A percentile compares a stretch with the other conserved stretches of the same genome.
These are phyloP conservation scores for Crotophaga sulcirostris DNA, from an alignment of 2,113 vertebrate species.

Conservation along the genomic window DNA sequence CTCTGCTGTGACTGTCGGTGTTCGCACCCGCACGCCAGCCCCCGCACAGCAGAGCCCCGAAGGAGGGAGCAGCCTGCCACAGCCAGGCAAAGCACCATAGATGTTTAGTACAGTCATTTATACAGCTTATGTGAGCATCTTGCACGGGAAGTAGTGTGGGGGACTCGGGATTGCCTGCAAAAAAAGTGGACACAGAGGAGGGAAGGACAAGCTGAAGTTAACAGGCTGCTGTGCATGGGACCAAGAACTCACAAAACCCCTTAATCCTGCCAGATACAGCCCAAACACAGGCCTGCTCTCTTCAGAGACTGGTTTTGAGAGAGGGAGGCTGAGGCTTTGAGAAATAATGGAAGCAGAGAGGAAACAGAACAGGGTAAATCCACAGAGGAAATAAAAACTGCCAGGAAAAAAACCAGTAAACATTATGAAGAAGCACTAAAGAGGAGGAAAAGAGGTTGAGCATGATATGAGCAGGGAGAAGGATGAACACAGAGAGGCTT, in stretches of 20 bases:
- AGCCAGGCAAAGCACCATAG: neutral
- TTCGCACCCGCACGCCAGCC: neutral
- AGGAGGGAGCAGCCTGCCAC: neutral
- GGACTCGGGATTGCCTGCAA: neutral
- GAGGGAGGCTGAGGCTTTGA: neutral
- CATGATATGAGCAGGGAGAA: neutral
- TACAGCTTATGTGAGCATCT: neutral
- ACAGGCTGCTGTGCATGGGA: neutral
- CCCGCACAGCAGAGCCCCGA: fast-evolving
- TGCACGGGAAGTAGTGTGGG: neutral
- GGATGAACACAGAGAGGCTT: neutral
- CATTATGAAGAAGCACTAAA: neutral
- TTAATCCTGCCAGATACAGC: neutral
- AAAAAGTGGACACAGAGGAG: neutral
- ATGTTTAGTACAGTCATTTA: neutral
- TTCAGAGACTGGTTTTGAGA: neutral
- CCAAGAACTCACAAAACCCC: fast-evolving
- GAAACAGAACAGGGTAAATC: neutral
- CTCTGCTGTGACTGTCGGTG: fast-evolving
- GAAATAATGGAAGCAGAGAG: neutral
- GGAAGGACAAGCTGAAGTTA: neutral
- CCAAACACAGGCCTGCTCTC: neutral
- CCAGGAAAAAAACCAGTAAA: neutral
- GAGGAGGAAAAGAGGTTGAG: neutral
- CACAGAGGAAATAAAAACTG: neutral